phyloP scores from a whole-genome alignment of 2,797 vertebrate genomes.

The Pangasius krempfi region DNA sequence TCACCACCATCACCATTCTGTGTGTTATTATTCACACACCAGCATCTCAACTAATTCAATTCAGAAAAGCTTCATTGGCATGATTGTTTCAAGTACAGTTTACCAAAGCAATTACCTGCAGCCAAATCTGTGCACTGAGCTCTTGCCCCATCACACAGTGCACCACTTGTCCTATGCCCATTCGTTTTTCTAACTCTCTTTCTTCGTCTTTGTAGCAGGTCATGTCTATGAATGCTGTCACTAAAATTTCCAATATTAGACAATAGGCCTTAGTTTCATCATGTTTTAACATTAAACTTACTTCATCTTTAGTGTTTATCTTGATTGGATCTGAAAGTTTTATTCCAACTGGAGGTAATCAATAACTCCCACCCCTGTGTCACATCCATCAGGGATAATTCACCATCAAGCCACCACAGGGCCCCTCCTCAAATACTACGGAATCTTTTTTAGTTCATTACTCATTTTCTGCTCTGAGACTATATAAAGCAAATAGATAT shows the following conservation, averaged over 20 bases:
- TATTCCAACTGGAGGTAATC: background rate
- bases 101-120: constrained; percentile 36
- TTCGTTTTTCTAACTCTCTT: background rate
- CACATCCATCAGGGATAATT: background rate
- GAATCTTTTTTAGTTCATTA: background rate
- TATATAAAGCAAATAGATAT: background rate
- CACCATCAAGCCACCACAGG: no score
- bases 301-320: no score
- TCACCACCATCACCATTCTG: constrained; percentile 9
- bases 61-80: constrained; percentile 21
- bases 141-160: background rate
- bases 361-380: no score
- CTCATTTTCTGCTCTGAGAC: background rate
- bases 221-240: background rate
- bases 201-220: background rate
- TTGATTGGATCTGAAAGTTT: background rate
- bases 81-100: constrained; percentile 39
- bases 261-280: background rate
- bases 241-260: background rate
- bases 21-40: constrained; percentile 24
- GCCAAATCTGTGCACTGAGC: constrained; percentile 22
- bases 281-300: background rate
- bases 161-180: background rate
- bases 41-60: constrained; percentile 34
- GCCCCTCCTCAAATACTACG: background rate